Conservation (phyloP, 2,113 vertebrate species). For the Progne subis region DNA sequence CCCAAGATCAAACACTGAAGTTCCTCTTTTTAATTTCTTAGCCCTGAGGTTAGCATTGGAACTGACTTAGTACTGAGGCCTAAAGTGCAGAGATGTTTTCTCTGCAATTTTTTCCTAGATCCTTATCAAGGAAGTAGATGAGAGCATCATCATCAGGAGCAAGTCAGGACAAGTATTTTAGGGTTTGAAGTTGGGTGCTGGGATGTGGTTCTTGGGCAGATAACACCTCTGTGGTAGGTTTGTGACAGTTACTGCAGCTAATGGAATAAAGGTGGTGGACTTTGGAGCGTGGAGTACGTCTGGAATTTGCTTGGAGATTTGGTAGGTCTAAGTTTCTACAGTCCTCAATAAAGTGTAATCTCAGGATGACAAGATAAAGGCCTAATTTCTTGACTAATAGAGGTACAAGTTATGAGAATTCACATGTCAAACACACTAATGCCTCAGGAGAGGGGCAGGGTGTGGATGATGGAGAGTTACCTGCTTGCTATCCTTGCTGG, state of each 20-base stretch:
- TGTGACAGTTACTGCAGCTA: background rate
- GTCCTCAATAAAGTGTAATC: background rate
- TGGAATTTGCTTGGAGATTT: background rate
- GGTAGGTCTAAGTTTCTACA: background rate
- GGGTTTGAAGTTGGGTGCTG: background rate
- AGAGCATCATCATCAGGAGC: background rate
- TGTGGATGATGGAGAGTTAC: background rate
- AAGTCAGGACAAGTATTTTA: background rate
- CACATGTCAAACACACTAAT: background rate
- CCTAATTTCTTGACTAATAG: background rate
- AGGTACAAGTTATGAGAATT: background rate
- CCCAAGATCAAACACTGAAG: background rate
- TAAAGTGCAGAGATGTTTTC: conserved; percentile 10
- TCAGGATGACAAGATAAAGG: background rate
- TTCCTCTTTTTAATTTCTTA: conserved; percentile 16
- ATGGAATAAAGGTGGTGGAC: background rate
- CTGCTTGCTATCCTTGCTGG: background rate
- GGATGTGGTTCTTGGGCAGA: background rate
- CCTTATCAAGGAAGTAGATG: conserved; percentile 4
- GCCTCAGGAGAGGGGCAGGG: background rate
- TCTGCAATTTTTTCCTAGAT: conserved; percentile 45
- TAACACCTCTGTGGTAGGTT: background rate
- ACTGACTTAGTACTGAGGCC: background rate
- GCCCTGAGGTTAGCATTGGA: background rate
- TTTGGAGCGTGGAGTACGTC: background rate